Percentiles rank a stretch among this genome's conserved stretches.
Evolutionary conservation across 2,888 invertebrate species (phyloP).

Genomic region (Hedya salicella): DNA sequence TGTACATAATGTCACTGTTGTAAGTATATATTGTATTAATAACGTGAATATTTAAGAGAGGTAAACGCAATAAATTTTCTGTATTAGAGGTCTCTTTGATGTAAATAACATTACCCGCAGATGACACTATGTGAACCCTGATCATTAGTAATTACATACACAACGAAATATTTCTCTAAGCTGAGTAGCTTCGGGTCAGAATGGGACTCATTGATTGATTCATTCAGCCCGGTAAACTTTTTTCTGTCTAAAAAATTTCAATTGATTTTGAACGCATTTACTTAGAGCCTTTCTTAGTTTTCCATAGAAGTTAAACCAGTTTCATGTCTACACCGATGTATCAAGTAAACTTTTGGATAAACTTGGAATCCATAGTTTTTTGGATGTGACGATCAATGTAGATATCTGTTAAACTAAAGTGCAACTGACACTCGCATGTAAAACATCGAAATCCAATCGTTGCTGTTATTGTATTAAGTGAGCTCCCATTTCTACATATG

Average conservation of each 20-base stretch:
- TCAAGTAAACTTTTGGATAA: neutral
- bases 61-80: slow-evolving; percentile 82
- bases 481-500: slow-evolving; percentile 32
- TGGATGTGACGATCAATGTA: too few relatives aligned
- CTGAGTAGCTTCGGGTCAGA: slow-evolving; percentile 48
- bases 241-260: neutral
- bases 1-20: slow-evolving; percentile 82
- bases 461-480: slow-evolving; percentile 21
- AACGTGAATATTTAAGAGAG: slow-evolving; percentile 77
- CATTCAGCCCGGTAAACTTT: neutral
- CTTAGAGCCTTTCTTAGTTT: neutral
- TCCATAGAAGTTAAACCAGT: neutral
- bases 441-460: slow-evolving; percentile 25
- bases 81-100: slow-evolving; percentile 75
- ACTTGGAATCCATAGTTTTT: too few relatives aligned
- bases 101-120: slow-evolving; percentile 71
- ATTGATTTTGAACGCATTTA: neutral
- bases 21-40: slow-evolving; percentile 80
- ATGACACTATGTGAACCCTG: slow-evolving; percentile 56
- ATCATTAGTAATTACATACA: slow-evolving; percentile 56
- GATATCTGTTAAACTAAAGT: too few relatives aligned
- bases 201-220: slow-evolving; percentile 33
- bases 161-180: slow-evolving; percentile 57
- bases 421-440: neutral
- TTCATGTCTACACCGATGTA: neutral